phyloP scores from a whole-genome alignment of 1,140 invertebrate species.

The Onthophagus taurus region DNA sequence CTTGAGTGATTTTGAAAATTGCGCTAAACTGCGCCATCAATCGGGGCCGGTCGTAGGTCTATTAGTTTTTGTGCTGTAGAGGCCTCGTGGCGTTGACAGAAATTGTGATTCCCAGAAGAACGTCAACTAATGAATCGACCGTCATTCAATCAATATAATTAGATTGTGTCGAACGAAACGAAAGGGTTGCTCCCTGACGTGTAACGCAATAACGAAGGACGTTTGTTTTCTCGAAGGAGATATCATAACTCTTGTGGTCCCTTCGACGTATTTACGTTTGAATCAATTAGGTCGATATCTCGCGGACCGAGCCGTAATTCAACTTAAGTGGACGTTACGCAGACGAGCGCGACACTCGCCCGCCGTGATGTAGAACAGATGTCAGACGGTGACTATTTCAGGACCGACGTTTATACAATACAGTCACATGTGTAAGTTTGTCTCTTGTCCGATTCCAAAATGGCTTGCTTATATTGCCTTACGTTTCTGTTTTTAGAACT shows the following conservation, averaged over 20 bases:
- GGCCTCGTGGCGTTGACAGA: conserved; percentile 1
- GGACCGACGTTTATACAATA: conserved; percentile 17
- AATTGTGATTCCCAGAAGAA: conserved; percentile 19
- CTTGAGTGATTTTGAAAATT: conserved; percentile 11
- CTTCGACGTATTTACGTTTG: conserved; percentile 3
- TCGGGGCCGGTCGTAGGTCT: background rate
- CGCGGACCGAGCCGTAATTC: no score
- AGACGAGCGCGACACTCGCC: conserved; percentile 13
- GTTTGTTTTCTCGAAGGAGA: background rate
- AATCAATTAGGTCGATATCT: conserved; percentile 18
- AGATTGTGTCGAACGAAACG: conserved; percentile 35
- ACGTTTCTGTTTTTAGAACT: conserved; percentile 11
- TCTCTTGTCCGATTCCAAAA: conserved; percentile 12
- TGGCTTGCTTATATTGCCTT: conserved; percentile 12
- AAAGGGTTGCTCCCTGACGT: conserved; percentile 3
- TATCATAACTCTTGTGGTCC: conserved; percentile 6
- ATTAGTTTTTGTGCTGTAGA: background rate
- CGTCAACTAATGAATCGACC: conserved; percentile 39
- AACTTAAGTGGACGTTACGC: conserved; percentile 15
- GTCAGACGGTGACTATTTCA: conserved; percentile 17
- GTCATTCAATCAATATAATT: conserved; percentile 41
- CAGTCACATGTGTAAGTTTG: conserved; percentile 17
- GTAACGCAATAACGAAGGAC: background rate
- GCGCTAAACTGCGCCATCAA: conserved; percentile 5
- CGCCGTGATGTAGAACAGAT: conserved; percentile 15